Evolutionary conservation across 53 echinoderm and acorn worm species (phyloP), one percentile per base, ranked within the genome.

Genomic region (Henricia sp.): DNA sequence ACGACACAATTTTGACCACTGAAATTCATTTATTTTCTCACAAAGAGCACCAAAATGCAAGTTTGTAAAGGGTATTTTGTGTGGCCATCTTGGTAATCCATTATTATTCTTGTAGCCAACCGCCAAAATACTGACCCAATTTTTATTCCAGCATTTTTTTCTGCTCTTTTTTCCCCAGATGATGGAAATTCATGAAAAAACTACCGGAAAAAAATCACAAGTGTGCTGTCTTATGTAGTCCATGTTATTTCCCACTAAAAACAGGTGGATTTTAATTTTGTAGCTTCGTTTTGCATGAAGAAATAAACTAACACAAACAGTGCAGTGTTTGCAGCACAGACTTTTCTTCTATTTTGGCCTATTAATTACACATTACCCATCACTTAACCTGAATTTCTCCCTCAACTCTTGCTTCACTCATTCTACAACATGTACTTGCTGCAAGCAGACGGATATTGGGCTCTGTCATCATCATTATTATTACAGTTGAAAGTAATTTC

Each of bases 191-290:
- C 68, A 88, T 27, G 56, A 88, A 76, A 88, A 80, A 55, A 26
- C 70, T 33, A 88, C 80, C 27, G 82, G 88, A 17, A 29, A 88
- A 88, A 88, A 88, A 60, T 82, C 88, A 51, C 68, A 78, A 66
- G 80, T 80, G 42, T 88, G 88, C 46, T 80, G 70, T 24, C 55
- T 88, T 62, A 75, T 88, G 70, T 88, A 85, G 64, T 24, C 34
- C 80, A 46, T 46, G 63, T 64, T 48, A 36, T 80, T 64, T 48
- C 11, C 80, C n/a, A n/a, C 30, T 80, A 65, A 50, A 80, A 64
- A 44, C 62, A 80, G 80, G 80, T 80, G 80, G 50, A 80, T 35
- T 60, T 59, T 40, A 3, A 21, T 6, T 52, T 4, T 19, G 10
- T 4, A 27, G 25, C 6, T 2, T 46, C 9, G 48, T 27, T 14